phyloP scores from a whole-genome alignment of 2,888 invertebrate species.

The Neocrepidodera transversa region DNA sequence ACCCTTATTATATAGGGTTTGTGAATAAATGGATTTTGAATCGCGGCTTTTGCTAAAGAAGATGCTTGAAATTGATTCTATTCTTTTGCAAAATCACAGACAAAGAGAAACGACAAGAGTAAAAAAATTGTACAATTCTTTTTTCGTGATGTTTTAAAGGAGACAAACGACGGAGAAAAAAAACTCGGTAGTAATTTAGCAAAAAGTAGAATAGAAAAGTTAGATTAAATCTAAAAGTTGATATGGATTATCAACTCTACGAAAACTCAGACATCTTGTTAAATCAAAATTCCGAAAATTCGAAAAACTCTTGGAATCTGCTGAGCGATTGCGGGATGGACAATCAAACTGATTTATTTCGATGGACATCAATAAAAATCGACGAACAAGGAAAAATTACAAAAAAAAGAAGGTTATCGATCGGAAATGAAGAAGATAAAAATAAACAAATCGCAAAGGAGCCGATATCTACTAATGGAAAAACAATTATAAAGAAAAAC shows the following conservation, averaged over 20 bases:
- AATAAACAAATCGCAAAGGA: conserved; percentile 41
- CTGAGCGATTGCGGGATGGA: conserved; percentile 53
- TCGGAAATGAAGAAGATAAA: conserved; percentile 30
- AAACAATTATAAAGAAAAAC: conserved; percentile 41
- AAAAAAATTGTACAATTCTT: conserved; percentile 86
- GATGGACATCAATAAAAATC: conserved; percentile 57
- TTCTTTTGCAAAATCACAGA: conserved; percentile 80
- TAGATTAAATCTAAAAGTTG: neutral
- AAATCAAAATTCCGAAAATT: conserved; percentile 49
- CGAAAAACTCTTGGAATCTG: conserved; percentile 55
- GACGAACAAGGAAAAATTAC: conserved; percentile 44
- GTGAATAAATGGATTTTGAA: conserved; percentile 59
- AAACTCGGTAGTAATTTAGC: conserved; percentile 22
- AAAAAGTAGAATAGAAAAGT: conserved; percentile 15
- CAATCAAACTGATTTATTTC: conserved; percentile 57
- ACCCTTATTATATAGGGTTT: conserved; percentile 44
- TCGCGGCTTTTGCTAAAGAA: conserved; percentile 58
- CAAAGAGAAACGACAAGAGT: conserved; percentile 85
- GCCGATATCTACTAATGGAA: conserved; percentile 45
- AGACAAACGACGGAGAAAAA: conserved; percentile 17
- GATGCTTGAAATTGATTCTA: conserved; percentile 77
- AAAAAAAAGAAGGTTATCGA: conserved; percentile 25
- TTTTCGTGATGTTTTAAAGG: conserved; percentile 84
- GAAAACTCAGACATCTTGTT: conserved; percentile 52
- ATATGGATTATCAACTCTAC: conserved; percentile 61